Evolutionary conservation across 2,797 vertebrate species (phyloP).

Genomic region (Cyprinella venusta): DNA sequence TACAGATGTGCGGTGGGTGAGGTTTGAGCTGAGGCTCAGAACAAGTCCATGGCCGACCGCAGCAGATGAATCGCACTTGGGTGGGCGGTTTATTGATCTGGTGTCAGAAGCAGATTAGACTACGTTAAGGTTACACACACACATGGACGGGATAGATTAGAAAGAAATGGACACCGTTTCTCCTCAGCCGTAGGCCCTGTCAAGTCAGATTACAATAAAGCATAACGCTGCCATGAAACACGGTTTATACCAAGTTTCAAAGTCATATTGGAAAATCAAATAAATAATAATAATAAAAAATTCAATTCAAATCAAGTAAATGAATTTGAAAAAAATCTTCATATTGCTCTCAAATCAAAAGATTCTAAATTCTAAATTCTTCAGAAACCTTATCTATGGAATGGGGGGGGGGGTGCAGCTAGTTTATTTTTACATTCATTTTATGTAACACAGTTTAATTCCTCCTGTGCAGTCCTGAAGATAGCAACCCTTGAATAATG

Average conservation of each 20-base stretch:
- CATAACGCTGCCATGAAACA: constrained; percentile 14
- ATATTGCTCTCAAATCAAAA: neutral
- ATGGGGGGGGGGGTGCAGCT: neutral
- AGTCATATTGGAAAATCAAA: neutral
- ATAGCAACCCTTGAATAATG: constrained; percentile 52
- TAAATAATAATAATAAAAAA: neutral
- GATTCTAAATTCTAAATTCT: neutral
- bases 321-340: no score
- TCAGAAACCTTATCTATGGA: neutral
- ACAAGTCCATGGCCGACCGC: constrained; percentile 52
- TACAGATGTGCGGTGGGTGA: constrained; percentile 67
- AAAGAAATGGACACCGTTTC: constrained; percentile 60
- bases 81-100: constrained; percentile 73
- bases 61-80: constrained; percentile 64
- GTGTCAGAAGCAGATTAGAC: constrained; percentile 71
- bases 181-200: constrained; percentile 48
- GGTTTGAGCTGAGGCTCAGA: constrained; percentile 54
- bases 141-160: constrained; percentile 64
- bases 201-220: constrained; percentile 22
- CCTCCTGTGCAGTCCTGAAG: neutral
- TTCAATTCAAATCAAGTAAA: no score
- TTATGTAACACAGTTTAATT: neutral
- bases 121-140: constrained; percentile 63
- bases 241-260: constrained; percentile 1
- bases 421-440: constrained; percentile 17